Evolutionary conservation across 2,888 invertebrate genomes (phyloP), one percentile per base, ranked within the genome.

Genomic region (Synergus laeviventris): DNA sequence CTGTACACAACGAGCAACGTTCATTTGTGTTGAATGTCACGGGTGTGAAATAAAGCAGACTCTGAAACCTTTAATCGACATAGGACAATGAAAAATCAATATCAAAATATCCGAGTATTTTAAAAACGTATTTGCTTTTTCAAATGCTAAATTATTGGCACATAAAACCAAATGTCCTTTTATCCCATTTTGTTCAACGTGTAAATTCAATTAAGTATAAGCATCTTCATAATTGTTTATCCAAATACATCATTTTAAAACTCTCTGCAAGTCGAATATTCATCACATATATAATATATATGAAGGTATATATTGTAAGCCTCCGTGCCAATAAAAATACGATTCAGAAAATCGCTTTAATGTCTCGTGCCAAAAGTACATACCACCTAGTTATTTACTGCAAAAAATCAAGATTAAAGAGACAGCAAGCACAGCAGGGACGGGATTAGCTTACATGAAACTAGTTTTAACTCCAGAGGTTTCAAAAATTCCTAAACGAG

Each of bases 301-400:
- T n/a, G n/a, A n/a, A n/a, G n/a, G n/a, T n/a, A n/a, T 49, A n/a
- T 8, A 1, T 49, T 70, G 31, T 49, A 14, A 21, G 70, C 31
- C 49, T 62, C 56, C 38, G 31, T 11, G 70, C 70, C n/a, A 70
- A 49, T 70, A 70, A 70, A 49, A 70, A 70, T 70, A 70, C 70
- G 31, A 70, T n/a, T 49, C 45, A 36, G 70, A 31, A 21, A 56
- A 56, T 21, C 21, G 56, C 56, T 56, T 56, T 56, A 56, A 70
- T 49, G 49, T 70, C 70, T 49, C 70, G 49, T 70, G 70, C 70
- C 70, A 70, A 70, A 49, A 70, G 70, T 70, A 49, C 49, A 70
- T 49, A 31, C 70, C 31, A 49, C 66, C 70, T n/a, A 24, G 70
- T 70, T 70, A 70, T 70, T 70, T 70, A 70, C 49, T 70, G 45